Evolutionary conservation across 2,888 invertebrate genomes (phyloP), one percentile per base, ranked within the genome.

Genomic region (Eristalinus aeneus): DNA sequence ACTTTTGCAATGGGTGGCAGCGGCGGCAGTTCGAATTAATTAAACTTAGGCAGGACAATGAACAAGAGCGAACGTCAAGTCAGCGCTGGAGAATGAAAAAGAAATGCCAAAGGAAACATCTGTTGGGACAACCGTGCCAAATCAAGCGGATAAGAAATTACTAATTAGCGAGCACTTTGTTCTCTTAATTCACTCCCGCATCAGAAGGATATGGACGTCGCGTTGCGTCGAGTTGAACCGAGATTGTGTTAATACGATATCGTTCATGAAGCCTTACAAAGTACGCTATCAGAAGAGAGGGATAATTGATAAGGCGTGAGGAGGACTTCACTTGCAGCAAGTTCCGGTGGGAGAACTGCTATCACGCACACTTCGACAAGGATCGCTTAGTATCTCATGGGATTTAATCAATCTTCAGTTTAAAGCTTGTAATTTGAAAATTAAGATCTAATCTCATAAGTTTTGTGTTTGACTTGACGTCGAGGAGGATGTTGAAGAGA

Each of bases 141-240:
- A 82, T 86, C 86, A 82, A 85, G 81, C 80, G 82, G 77, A 86
- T 86, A 86, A 86, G 86, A 86, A 86, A 86, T 86, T 69, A 64
- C 82, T 86, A 86, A 86, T 86, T 86, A 86, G 82, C 86, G 63
- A 73, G 74, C 71, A 82, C 73, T 86, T 74, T 86, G 77, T 69
- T 80, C 77, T 74, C 77, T 74, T 74, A 77, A 86, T 86, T 86
- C 67, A 68, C 77, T 74, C 72, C 54, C 64, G 60, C 67, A 32
- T 74, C 54, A 36, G 11, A 60, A 54, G 32, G 12, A 6, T 16
- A 16, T n/a, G 16, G 16, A 46, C 46, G 46, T 46, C 8, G 32
- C 16, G 39, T 46, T 27, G 67, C 27, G 23, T 27, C 10, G 20
- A 39, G 46, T 9, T 16, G 22, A 16, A 20, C 20, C 20, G 32